phyloP scores from a whole-genome alignment of 1,140 invertebrate genomes.

The Drosophila bifasciata region DNA sequence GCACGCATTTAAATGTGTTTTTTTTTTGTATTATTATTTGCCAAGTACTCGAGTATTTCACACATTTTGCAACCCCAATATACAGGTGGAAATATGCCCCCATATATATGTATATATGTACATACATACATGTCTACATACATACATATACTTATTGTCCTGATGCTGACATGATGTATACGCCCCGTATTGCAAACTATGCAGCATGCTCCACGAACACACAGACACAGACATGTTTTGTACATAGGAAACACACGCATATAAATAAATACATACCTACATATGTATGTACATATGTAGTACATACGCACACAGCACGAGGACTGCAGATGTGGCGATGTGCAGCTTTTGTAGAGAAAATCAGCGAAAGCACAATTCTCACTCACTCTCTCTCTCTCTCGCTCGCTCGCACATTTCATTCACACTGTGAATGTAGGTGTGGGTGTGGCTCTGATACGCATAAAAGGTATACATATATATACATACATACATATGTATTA shows the following conservation, averaged over 20 bases:
- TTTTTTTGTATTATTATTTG: no score
- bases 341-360: slow-evolving; percentile 18
- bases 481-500: slow-evolving; percentile 7
- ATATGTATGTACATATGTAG: background rate
- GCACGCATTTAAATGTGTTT: no score
- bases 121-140: no score
- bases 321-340: background rate
- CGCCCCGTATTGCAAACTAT: slow-evolving; percentile 49
- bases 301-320: background rate
- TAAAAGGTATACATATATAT: background rate
- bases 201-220: background rate
- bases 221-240: no score
- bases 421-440: background rate
- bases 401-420: no score
- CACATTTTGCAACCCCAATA: slow-evolving; percentile 1
- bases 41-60: background rate
- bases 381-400: no score
- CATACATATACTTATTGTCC: background rate
- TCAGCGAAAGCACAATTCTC: slow-evolving; percentile 1
- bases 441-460: no score
- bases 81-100: slow-evolving; percentile 14
- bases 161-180: slow-evolving; percentile 57
- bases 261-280: slow-evolving; percentile 8
- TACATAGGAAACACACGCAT: background rate
- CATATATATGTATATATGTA: no score